Base-by-base conservation (phyloP, 2,113 vertebrate species). In the Spheniscus mendiculus region DNA sequence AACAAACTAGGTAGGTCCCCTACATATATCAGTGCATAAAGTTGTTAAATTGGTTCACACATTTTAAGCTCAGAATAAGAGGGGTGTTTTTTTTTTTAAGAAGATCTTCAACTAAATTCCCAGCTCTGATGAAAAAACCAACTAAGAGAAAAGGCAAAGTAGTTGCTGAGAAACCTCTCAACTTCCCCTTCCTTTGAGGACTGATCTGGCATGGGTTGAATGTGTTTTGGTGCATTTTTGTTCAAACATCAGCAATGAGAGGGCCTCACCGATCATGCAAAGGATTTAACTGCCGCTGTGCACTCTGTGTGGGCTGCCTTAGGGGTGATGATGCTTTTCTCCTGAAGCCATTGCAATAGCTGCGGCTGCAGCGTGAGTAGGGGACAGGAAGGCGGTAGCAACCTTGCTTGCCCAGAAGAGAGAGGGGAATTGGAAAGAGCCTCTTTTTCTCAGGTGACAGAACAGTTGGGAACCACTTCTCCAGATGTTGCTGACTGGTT, bases 41-140 rank as follows among this genome's bases (percentile, higher is more conserved):
- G 4, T 12, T 36, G 6, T 21, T 45, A 27, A 62, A 34, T 12
- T 30, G 4, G 6, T 40, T 52, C 14, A 45, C 65, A n/a, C 0
- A 16, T 65, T 88, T 85, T n/a, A 49, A 67, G 17, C 7, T 72
- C 29, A 58, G 15, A 56, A 36, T 79, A 44, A 72, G 26, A 59
- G 11, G 2, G 2, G 16, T 63, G 2, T 8, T 5, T 2, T 10
- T 63, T 72, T 61, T 63, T 58, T 10, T 3, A 42, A 3, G 29
- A 81, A 84, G 15, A 7, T 34, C 34, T 63, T 53, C 15, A 29
- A 52, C 18, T 76, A 52, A 63, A 58, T 80, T 49, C 38, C 17
- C 25, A 72, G 4, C 11, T 87, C 40, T 66, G 30, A n/a, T 47
- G 10, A 34, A 58, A 26, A 22, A 16, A 23, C 2, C 2, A 3